Evolutionary conservation across 2,888 invertebrate genomes (phyloP), one percentile per base, ranked within the genome.

Genomic region (Eupeodes luniger): DNA sequence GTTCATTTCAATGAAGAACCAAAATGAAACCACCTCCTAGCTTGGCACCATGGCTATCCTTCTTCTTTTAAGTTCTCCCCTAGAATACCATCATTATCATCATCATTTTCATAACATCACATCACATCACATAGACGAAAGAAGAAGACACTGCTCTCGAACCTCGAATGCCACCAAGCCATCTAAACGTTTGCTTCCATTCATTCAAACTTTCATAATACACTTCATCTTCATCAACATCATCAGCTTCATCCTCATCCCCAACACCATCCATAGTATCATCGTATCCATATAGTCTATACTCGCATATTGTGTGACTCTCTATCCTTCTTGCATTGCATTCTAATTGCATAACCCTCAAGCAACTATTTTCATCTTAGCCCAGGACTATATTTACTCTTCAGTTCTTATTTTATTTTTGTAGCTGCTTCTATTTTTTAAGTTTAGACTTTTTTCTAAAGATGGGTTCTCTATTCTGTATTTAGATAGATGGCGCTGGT

Each of bases 291-390:
- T 27, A 27, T 27, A 2, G 27, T 40, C 40, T 36, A 14, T 4
- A 7, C n/a, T n/a, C 34, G 4, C 19, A 6, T 27, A 27, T 27
- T 27, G 27, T 27, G 27, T 27, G 27, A 27, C 3, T 19, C 66
- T 49, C 19, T 16, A 47, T 55, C 14, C 47, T 57, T 19, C 36
- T 36, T 61, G 14, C 49, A 77, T 74, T 51, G 34, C 51, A 74
- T 51, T 78, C 59, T 79, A 75, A 75, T 69, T 79, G 27, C 57
- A 75, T 67, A 84, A 75, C 57, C 69, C 67, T 51, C 57, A 36
- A 80, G 69, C 55, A 79, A 69, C 67, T 84, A 80, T 74, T 84
- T 66, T 61, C 79, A 79, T 62, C 79, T 59, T 36, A 49, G 27
- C 27, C 61, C 40, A 59, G 57, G 47, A 61, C 74, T 74, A 53